phyloP scores from a whole-genome alignment of 2,888 invertebrate species.

The Chouioia cunea region DNA sequence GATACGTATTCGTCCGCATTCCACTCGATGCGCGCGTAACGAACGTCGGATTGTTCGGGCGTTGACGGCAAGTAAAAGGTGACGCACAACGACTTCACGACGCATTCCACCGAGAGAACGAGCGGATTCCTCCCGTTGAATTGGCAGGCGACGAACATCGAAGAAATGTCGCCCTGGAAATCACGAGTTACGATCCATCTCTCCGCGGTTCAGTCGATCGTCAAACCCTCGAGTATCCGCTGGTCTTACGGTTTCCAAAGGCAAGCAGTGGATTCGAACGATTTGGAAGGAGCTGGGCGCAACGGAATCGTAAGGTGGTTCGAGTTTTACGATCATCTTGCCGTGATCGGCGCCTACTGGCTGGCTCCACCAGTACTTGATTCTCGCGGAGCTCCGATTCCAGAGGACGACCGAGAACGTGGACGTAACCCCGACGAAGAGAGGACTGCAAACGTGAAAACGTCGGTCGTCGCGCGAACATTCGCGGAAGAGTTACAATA shows the following conservation, averaged over 20 bases:
- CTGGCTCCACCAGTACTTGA: conserved; percentile 52
- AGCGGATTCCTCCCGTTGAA: conserved; percentile 58
- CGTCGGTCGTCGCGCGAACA: too few relatives aligned
- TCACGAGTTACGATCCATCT: too few relatives aligned
- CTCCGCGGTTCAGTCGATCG: too few relatives aligned
- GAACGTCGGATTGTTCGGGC: neutral
- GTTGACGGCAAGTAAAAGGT: conserved; percentile 61
- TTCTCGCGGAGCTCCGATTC: conserved; percentile 54
- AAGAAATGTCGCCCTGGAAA: conserved; percentile 62
- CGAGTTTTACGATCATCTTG: conserved; percentile 57
- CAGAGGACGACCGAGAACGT: conserved; percentile 57
- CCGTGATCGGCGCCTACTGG: conserved; percentile 59
- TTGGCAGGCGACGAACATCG: conserved; percentile 65
- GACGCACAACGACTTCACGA: conserved; percentile 62
- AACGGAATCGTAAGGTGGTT: conserved; percentile 60
- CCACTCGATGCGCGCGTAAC: conserved; percentile 59
- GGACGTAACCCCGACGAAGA: conserved; percentile 58
- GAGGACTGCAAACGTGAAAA: conserved; percentile 46
- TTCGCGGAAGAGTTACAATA: neutral
- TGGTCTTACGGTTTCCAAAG: conserved; percentile 54
- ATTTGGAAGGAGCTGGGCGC: conserved; percentile 45
- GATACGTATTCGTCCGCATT: conserved; percentile 40
- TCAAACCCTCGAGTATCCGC: neutral
- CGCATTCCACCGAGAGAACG: conserved; percentile 61
- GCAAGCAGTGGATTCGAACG: conserved; percentile 56